Evolutionary conservation across 2,113 vertebrate genomes (phyloP).

Genomic region (Hymenochirus boettgeri): DNA sequence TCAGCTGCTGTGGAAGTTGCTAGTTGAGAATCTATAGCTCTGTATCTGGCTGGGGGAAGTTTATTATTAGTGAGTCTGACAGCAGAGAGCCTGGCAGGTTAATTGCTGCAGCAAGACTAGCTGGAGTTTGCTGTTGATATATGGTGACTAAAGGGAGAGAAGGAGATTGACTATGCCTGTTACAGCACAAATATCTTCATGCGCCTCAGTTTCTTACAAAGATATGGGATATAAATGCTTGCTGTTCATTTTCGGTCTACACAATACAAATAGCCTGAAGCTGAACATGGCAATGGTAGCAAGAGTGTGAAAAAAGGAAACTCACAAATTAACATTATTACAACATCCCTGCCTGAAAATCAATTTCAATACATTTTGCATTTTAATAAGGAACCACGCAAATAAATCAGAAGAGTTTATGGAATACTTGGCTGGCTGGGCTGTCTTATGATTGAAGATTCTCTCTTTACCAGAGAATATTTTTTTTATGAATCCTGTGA

Average conservation of each 20-base stretch:
- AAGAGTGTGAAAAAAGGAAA: conserved; percentile 51
- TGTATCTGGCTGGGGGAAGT: conserved; percentile 56
- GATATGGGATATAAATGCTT: conserved; percentile 74
- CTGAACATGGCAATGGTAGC: conserved; percentile 56
- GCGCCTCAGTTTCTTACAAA: conserved; percentile 68
- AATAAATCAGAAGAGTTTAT: conserved; percentile 63
- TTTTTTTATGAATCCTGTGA: conserved; percentile 55
- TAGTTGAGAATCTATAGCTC: conserved; percentile 59
- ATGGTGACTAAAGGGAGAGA: conserved; percentile 63
- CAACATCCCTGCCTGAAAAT: conserved; percentile 66
- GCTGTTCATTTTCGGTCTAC: conserved; percentile 70
- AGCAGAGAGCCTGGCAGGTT: conserved; percentile 68
- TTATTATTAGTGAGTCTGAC: conserved; percentile 66
- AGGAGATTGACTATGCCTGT: conserved; percentile 68
- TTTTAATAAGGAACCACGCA: conserved; percentile 66
- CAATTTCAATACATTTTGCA: conserved; percentile 70
- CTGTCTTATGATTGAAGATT: conserved; percentile 56
- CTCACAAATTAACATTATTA: conserved; percentile 72
- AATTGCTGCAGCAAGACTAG: conserved; percentile 68
- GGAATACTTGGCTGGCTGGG: conserved; percentile 51
- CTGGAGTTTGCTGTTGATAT: conserved; percentile 66
- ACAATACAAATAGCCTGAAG: conserved; percentile 73
- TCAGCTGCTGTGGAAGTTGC: conserved; percentile 60
- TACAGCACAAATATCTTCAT: conserved; percentile 71
- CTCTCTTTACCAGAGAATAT: conserved; percentile 51